Evolutionary conservation across 2,797 vertebrate species (phyloP).

Genomic region (Hypotaenidia philippensis): DNA sequence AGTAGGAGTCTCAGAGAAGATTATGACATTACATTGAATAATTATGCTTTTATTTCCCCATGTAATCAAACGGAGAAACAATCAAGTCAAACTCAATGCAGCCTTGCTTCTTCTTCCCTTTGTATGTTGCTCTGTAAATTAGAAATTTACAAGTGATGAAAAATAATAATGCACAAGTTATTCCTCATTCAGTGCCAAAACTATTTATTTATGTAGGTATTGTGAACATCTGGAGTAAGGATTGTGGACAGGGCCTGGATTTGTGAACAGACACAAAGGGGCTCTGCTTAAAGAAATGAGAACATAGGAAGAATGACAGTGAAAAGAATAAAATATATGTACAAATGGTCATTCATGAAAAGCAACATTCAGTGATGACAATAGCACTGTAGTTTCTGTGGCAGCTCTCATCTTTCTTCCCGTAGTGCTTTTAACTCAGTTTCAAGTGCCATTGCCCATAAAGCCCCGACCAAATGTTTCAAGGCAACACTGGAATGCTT

Average conservation of each 20-base stretch:
- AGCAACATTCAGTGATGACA: not conserved
- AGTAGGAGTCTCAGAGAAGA: conserved; percentile 12
- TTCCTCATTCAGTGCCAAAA: not conserved
- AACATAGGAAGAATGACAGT: not conserved
- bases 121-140: not conserved
- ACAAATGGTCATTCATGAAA: not conserved
- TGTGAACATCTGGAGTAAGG: not conserved
- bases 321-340: not conserved
- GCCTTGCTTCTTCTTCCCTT: not conserved
- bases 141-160: not conserved
- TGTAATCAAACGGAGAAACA: conserved; percentile 7
- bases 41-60: conserved; percentile 23
- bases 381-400: not conserved
- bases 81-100: not conserved
- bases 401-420: not conserved
- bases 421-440: not conserved
- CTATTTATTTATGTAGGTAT: not conserved
- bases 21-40: conserved; percentile 17
- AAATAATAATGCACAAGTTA: not conserved
- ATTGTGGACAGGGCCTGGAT: not conserved
- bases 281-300: not conserved
- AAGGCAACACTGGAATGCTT: not conserved
- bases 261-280: not conserved
- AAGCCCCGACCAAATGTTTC: not conserved
- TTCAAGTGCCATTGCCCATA: not conserved